Conservation (phyloP, 2,113 vertebrate species). For the Malaclemys terrapin region DNA sequence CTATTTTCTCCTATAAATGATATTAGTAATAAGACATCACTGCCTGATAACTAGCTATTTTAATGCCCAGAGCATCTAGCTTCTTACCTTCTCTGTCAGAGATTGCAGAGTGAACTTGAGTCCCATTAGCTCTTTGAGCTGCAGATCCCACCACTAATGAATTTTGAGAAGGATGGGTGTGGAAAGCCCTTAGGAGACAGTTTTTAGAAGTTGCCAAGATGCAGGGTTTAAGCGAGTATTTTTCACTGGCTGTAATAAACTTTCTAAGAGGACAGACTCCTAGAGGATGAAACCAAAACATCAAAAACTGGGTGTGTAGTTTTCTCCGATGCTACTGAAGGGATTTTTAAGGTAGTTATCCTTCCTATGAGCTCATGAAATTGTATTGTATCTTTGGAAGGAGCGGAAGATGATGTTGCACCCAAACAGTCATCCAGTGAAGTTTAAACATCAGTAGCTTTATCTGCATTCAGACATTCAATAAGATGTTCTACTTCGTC, state of each 20-base stretch:
- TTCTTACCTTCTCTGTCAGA: not conserved
- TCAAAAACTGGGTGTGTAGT: accelerated
- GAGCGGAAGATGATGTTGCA: not conserved
- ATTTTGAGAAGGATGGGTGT: not conserved
- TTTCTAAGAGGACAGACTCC: not conserved
- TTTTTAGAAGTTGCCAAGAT: not conserved
- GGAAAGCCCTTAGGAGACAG: not conserved
- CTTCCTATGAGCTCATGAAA: not conserved
- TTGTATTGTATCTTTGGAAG: not conserved
- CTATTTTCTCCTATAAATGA: not conserved
- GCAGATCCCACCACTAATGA: not conserved
- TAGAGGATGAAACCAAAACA: not conserved
- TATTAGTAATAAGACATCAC: not conserved
- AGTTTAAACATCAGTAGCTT: not conserved
- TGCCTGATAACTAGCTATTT: not conserved
- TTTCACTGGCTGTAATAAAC: not conserved
- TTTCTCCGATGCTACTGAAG: not conserved
- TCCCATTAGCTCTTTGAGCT: not conserved
- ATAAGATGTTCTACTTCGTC: accelerated
- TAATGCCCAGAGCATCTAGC: not conserved
- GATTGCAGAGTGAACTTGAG: not conserved
- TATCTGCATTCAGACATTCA: not conserved
- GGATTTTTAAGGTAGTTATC: accelerated
- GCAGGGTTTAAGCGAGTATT: not conserved
- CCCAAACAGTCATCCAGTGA: not conserved